Conservation (phyloP, 2,113 vertebrate genomes). For the Actenoides hombroni region DNA sequence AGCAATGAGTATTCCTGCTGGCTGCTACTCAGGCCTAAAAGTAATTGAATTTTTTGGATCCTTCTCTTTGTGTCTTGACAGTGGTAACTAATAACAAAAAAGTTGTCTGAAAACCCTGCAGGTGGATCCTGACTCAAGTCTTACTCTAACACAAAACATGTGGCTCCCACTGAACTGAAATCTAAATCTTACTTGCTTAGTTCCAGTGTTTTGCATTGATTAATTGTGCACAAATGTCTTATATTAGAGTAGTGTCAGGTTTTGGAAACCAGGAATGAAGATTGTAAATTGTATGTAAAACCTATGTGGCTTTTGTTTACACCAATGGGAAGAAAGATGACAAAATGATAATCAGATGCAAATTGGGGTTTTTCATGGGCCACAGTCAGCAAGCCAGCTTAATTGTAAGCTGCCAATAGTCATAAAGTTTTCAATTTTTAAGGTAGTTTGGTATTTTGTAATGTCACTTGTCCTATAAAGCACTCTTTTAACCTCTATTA, state of each 20-base stretch:
- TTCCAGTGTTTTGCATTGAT: background rate
- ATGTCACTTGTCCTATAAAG: background rate
- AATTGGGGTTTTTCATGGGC: background rate
- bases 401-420: background rate
- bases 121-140: background rate
- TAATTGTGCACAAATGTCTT: background rate
- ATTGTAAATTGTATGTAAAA: background rate
- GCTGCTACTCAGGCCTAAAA: conserved; percentile 6
- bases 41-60: conserved; percentile 22
- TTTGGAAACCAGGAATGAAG: background rate
- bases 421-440: background rate
- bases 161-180: background rate
- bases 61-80: conserved; percentile 33
- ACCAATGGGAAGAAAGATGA: background rate
- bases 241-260: background rate
- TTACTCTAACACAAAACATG: background rate
- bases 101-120: background rate
- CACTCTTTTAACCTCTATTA: background rate
- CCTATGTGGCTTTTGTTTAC: background rate
- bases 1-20: background rate
- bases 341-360: background rate
- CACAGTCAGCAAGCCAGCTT: background rate
- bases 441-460: background rate
- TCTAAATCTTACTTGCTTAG: background rate
- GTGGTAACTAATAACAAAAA: conserved; percentile 46